Evolutionary conservation across 53 echinoderm and acorn worm species (phyloP), one percentile per base, ranked within the genome.

Genomic region (Henricia sp.): DNA sequence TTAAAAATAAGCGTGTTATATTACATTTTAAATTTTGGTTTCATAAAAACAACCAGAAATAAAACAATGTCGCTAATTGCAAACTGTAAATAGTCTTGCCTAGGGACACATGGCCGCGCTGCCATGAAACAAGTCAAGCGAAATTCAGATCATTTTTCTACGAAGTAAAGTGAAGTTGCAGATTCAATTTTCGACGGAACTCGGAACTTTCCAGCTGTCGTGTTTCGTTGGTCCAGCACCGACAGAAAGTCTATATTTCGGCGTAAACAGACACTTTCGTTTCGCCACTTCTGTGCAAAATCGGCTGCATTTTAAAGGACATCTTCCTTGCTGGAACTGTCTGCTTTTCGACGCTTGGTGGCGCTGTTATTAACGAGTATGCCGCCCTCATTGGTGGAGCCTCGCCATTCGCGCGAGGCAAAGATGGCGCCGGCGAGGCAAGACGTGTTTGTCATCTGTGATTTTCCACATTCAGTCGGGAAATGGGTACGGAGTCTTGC

Each of bases 181-280:
- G n/a, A n/a, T n/a, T n/a, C n/a, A n/a, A n/a, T n/a, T n/a, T n/a
- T n/a, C n/a, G n/a, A n/a, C n/a, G n/a, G n/a, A n/a, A n/a, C n/a
- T n/a, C n/a, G n/a, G n/a, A n/a, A n/a, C n/a, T n/a, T n/a, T n/a
- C n/a, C n/a, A n/a, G n/a, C n/a, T n/a, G n/a, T n/a, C n/a, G n/a
- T n/a, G n/a, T n/a, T n/a, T n/a, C n/a, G n/a, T n/a, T n/a, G n/a
- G 9, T 1, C 53, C 53, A 19, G 4, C 19, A 19, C 53, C 53
- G n/a, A 19, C 53, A 0, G 56, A 2, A 9, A 56, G n/a, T 56
- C 56, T 42, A 80, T 32, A 80, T 17, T 10, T 48, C 32, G 14
- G 80, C 80, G 32, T 63, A 80, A 5, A 80, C 62, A 23, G 80
- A 80, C 80, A 80, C 80, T 64, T 80, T 64, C 63, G 26, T 42